Base-by-base conservation (phyloP, 2,797 vertebrate genomes). In the Prunella strophiata region DNA sequence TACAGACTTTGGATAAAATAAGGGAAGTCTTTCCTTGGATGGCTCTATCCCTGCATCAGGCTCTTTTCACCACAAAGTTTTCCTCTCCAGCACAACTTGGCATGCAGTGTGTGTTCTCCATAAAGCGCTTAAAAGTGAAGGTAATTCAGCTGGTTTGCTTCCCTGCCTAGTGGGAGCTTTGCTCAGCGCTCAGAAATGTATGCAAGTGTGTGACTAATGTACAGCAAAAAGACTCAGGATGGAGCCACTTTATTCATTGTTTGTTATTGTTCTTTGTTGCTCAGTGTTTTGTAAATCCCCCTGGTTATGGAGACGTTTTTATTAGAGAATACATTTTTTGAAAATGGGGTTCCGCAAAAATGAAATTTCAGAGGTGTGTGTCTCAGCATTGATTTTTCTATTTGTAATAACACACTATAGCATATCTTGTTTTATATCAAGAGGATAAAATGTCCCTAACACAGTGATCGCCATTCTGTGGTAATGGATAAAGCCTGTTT, bases 401-500 rank as follows among this genome's bases (percentile, higher is more conserved):
- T 98, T 98, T 98, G 98, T 97, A 97, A 97, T 98, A 98, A 98
- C 97, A 97, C 95, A 97, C 97, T 97, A 96, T 90, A 83, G 98
- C 98, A 96, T 98, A 97, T 97, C 97, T 98, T 97, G 97, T 97
- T 98, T 98, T 98, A 98, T 98, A 98, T 98, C 98, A 97, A 97
- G 97, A 97, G 98, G 98, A 98, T 98, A 98, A 98, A 98, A 98
- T 98, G 98, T 98, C 98, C 98, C 98, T 98, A 98, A 97, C 98
- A 98, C 92, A 88, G 95, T 97, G 97, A 97, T 98, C 97, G 97
- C 98, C 97, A 97, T 98, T 97, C 97, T 97, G 97, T 96, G 97
- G 97, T 98, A 98, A 98, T 98, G 98, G 98, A 98, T 98, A 98
- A 98, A 98, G 97, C 97, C 98, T 98, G 98, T 98, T 98, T 98